A percentile compares a stretch with the other conserved stretches of the same genome.
Conservation (phyloP, 2,113 vertebrate genomes). For the Thermophis baileyi region DNA sequence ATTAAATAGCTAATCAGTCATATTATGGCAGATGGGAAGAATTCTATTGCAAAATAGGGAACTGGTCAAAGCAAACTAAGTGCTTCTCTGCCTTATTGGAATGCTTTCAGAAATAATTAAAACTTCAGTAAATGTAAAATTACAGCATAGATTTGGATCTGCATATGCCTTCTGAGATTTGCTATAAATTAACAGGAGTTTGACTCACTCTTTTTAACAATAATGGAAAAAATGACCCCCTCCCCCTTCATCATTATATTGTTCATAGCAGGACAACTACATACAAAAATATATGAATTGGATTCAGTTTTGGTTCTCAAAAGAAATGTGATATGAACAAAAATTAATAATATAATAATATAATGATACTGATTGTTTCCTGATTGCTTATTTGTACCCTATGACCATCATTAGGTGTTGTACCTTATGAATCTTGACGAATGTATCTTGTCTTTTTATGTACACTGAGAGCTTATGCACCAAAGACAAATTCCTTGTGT, state of each 20-base stretch:
- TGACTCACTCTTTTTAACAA: background rate
- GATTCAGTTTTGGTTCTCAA: background rate
- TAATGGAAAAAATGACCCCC: background rate
- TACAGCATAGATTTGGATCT: background rate
- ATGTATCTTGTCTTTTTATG: no score
- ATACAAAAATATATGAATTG: background rate
- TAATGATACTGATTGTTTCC: no score
- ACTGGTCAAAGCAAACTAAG: background rate
- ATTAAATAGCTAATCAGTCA: slow-evolving; percentile 19
- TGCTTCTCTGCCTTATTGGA: background rate
- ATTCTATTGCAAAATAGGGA: background rate
- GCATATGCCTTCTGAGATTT: background rate
- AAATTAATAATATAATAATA: background rate
- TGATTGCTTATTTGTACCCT: no score
- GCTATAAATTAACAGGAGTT: background rate
- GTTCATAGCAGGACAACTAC: background rate
- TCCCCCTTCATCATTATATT: background rate
- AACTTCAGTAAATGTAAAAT: slow-evolving; percentile 9
- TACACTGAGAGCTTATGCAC: no score
- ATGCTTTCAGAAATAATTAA: slow-evolving; percentile 1
- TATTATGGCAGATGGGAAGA: background rate
- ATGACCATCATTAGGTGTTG: no score
- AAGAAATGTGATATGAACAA: background rate
- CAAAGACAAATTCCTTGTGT: no score
- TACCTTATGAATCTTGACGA: no score